Conservation (phyloP, 2,888 invertebrate genomes). For the Ctenicera cuprea region DNA sequence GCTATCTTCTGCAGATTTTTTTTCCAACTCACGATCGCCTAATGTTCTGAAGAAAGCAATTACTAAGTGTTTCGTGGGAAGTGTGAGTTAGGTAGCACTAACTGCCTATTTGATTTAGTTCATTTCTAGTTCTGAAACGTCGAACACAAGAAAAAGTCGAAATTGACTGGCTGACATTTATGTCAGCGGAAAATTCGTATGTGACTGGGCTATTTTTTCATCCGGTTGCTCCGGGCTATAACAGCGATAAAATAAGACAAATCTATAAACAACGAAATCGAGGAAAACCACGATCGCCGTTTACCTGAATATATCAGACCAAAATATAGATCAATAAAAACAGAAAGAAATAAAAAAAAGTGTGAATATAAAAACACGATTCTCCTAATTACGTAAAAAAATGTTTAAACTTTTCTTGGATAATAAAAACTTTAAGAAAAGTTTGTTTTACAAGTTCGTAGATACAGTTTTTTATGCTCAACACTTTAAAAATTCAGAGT, state of each 20-base stretch:
- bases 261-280: neutral
- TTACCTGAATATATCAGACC: neutral
- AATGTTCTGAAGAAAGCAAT: slow-evolving; percentile 43
- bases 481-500: no score
- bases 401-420: no score
- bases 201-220: slow-evolving; percentile 27
- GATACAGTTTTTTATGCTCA: no score
- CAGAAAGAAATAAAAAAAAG: neutral
- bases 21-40: slow-evolving; percentile 32
- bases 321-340: neutral
- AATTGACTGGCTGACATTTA: slow-evolving; percentile 41
- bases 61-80: slow-evolving; percentile 39
- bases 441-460: no score
- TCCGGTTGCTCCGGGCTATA: neutral
- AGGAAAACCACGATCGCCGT: neutral
- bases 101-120: slow-evolving; percentile 30
- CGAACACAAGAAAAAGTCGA: slow-evolving; percentile 23
- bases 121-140: slow-evolving; percentile 33
- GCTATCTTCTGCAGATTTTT: slow-evolving; percentile 11
- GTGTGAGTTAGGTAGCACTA: slow-evolving; percentile 21
- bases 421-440: no score
- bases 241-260: slow-evolving; percentile 2
- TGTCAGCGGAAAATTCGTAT: slow-evolving; percentile 30
- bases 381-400: no score
- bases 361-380: neutral